Percentiles rank a stretch among this genome's conserved stretches.
Evolutionary conservation across 2,888 invertebrate species (phyloP).

Genomic region (Liposcelis brunnea): DNA sequence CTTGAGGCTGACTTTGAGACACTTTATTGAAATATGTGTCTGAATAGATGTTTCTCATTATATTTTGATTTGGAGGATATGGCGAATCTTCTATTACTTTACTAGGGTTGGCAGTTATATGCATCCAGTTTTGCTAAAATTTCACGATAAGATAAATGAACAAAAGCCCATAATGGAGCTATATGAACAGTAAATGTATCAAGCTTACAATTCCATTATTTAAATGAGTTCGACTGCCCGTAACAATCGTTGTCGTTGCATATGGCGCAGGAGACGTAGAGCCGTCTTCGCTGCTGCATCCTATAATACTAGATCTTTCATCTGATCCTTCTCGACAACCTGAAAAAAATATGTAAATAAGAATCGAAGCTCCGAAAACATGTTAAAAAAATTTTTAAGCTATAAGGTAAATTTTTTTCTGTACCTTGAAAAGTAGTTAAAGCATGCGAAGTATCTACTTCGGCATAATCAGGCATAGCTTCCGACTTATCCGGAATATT

Average conservation of each 20-base stretch:
- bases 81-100: constrained; percentile 1
- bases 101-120: constrained; percentile 6
- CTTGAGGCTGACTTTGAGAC: too few species aligned
- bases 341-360: too few species aligned
- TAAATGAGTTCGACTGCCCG: constrained; percentile 18
- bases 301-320: constrained; percentile 6
- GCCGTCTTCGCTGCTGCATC: constrained; percentile 29
- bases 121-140: constrained; percentile 3
- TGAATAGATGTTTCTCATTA: constrained; percentile 40
- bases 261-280: constrained; percentile 67
- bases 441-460: constrained; percentile 35
- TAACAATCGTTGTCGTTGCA: constrained; percentile 69
- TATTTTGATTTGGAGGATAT: neutral
- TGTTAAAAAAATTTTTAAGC: too few species aligned
- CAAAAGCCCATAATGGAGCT: too few species aligned
- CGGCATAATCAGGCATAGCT: constrained; percentile 45
- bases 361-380: too few species aligned
- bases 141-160: too few species aligned
- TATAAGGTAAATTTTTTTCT: too few species aligned
- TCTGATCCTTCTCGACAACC: constrained; percentile 1
- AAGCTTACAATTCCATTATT: constrained; percentile 4
- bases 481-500: constrained; percentile 21
- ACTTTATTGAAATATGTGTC: constrained; percentile 47
- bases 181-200: too few species aligned
- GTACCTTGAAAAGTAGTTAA: constrained; percentile 19